Evolutionary conservation across 2,888 invertebrate genomes (phyloP), one percentile per base, ranked within the genome.

Genomic region (Megastigmus dorsalis): DNA sequence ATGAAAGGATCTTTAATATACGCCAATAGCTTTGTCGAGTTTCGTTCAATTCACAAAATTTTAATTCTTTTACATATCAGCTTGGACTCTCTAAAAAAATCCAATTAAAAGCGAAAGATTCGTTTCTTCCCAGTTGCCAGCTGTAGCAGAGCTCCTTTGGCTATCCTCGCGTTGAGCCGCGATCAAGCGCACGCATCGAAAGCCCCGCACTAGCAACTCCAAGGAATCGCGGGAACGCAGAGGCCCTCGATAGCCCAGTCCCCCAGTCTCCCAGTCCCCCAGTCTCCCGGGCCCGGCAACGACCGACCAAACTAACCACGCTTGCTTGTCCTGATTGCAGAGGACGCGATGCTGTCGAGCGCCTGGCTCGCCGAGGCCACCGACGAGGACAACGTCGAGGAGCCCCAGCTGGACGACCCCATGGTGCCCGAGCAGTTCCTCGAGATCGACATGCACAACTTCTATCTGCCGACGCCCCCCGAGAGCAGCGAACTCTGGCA

Each of bases 401-500:
- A 41, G 13, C 38, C 18, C 7, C n/a, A 45, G 9, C 50, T 67
- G 10, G 68, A 10, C 1, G 68, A 68, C 9, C 71, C 71, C 9
- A 63, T 77, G 68, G 70, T 73, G 1, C 77, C 77, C n/a, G 74
- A 71, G 54, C 77, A 77, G 20, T 77, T 69, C 38, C 72, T 77
- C 65, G 77, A 77, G 55, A 67, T 77, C 23, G 77, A 77, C 69
- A 74, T 77, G 43, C 68, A 70, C 36, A 72, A 75, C 54, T 77
- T 77, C 28, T 77, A 74, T 33, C 55, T 74, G 18, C 74, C 76
- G 1, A 74, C 76, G 5, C 63, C 76, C 1, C 76, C 76, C 1
- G 76, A 74, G 48, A 77, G 76, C 33, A 74, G 67, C 63, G 76
- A 77, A n/a, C 76, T 74, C 41, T 77, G 76, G 76, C 74, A 73